Conservation (phyloP, 2,888 invertebrate species). For the Tinea pellionella region DNA sequence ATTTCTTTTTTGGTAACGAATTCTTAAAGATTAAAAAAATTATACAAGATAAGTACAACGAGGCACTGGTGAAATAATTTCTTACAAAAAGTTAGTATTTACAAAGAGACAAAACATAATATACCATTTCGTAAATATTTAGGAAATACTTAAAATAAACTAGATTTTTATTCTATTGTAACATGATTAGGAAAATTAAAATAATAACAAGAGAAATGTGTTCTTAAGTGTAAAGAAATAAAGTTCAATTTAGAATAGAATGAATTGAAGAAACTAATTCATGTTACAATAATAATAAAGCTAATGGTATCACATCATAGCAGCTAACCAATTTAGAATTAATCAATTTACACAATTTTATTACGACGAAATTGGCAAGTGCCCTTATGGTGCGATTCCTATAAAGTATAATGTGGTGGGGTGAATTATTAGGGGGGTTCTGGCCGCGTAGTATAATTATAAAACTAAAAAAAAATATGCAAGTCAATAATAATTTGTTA, state of each 20-base stretch:
- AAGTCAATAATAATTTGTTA: neutral
- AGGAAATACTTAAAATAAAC: neutral
- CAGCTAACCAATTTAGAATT: neutral
- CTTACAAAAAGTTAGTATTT: slow-evolving; percentile 39
- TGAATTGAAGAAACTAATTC: neutral
- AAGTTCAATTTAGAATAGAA: neutral
- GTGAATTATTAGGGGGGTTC: neutral
- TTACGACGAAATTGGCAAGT: neutral
- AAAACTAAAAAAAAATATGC: neutral
- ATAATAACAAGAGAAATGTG: too few relatives aligned
- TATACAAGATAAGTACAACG: slow-evolving; percentile 20
- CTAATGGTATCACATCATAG: neutral
- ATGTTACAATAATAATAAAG: neutral
- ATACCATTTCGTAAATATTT: neutral
- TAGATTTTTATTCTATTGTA: neutral
- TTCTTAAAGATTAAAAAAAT: slow-evolving; percentile 40
- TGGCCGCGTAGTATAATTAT: neutral
- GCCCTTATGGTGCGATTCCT: neutral
- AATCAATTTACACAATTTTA: neutral
- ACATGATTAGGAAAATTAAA: neutral
- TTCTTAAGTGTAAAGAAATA: neutral
- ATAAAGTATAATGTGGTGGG: neutral
- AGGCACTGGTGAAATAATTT: slow-evolving; percentile 31
- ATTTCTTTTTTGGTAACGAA: slow-evolving; percentile 64
- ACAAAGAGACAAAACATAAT: slow-evolving; percentile 14